Conservation (phyloP, 2,797 vertebrate genomes). For the Pterois miles region DNA sequence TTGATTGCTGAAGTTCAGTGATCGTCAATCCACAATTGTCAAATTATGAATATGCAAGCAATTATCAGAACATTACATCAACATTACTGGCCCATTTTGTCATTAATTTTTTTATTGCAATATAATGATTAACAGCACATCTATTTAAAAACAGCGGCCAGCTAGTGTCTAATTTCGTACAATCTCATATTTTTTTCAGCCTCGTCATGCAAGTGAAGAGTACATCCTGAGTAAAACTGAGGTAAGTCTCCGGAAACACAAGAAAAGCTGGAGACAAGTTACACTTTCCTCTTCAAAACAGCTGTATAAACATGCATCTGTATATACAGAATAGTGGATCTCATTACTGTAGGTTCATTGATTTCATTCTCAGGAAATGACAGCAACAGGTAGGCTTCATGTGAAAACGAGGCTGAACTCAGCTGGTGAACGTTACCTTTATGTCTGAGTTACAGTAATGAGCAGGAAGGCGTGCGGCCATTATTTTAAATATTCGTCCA, state of each 20-base stretch:
- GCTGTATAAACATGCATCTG: slow-evolving; percentile 35
- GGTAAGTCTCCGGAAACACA: slow-evolving; percentile 44
- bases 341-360: neutral
- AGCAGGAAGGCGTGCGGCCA: slow-evolving; percentile 11
- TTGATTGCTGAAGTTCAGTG: slow-evolving; percentile 13
- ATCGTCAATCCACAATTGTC: neutral
- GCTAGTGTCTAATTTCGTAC: slow-evolving; percentile 14
- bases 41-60: slow-evolving; percentile 1
- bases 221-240: slow-evolving; percentile 65
- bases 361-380: neutral
- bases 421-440: slow-evolving; percentile 15
- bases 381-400: neutral
- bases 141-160: slow-evolving; percentile 3
- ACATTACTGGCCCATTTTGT: slow-evolving; percentile 14
- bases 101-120: slow-evolving; percentile 22
- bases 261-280: slow-evolving; percentile 33
- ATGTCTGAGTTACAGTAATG: neutral
- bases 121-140: slow-evolving; percentile 30
- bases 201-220: slow-evolving; percentile 47
- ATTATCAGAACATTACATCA: neutral
- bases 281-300: slow-evolving; percentile 4
- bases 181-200: slow-evolving; percentile 3
- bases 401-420: slow-evolving; percentile 7
- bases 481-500: neutral
- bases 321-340: neutral